phyloP scores from a whole-genome alignment of 2,797 vertebrate species.

The Eupleurogrammus muticus region DNA sequence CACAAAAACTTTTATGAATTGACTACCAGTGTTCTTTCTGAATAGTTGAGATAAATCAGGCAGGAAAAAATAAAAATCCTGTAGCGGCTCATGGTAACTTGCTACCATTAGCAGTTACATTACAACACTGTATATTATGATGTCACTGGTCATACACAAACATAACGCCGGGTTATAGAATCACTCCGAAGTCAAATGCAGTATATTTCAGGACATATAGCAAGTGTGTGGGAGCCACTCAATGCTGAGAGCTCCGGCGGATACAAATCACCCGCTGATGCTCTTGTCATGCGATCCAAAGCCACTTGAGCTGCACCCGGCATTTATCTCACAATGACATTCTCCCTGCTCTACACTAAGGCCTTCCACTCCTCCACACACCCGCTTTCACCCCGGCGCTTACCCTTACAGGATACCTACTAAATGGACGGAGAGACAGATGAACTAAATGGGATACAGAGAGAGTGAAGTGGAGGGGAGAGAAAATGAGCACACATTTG shows the following conservation, averaged over 20 bases:
- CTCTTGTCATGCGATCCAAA: constrained; percentile 46
- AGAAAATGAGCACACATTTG: constrained; percentile 16
- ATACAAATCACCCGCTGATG: constrained; percentile 49
- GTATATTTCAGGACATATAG: constrained; percentile 27
- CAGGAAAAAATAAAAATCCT: not conserved
- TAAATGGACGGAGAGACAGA: constrained; percentile 41
- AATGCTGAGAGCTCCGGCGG: constrained; percentile 33
- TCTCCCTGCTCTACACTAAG: constrained; percentile 30
- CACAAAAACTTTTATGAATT: too few relatives aligned
- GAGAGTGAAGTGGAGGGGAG: constrained; percentile 5
- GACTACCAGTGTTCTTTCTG: not conserved
- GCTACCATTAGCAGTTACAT: not conserved
- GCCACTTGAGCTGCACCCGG: constrained; percentile 42
- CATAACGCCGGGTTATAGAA: constrained; percentile 11
- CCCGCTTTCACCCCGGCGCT: constrained; percentile 4
- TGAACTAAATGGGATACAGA: constrained; percentile 22
- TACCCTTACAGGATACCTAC: constrained; percentile 9
- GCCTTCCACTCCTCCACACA: constrained; percentile 16
- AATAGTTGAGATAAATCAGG: not conserved
- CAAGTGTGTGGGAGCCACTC: constrained; percentile 43
- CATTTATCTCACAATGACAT: constrained; percentile 56
- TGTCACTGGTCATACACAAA: constrained; percentile 15
- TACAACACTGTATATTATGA: not conserved
- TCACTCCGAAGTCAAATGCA: constrained; percentile 25
- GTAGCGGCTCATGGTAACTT: not conserved